Base-by-base conservation (phyloP, 2,888 invertebrate genomes). In the Clistopyga incitator region DNA sequence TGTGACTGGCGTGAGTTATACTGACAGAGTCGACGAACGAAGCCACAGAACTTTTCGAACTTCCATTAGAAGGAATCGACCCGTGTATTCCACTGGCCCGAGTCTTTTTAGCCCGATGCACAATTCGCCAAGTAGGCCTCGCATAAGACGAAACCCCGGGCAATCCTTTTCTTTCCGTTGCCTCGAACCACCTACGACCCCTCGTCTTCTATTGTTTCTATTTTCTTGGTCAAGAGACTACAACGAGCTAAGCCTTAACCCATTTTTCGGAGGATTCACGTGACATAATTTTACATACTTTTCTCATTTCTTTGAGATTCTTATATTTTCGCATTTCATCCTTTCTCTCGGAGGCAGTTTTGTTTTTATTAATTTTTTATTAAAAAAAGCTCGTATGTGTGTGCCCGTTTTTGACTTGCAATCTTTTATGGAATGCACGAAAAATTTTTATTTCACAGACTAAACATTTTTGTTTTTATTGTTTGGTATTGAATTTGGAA, bases 181-280 rank as follows among this genome's bases (percentile, higher is more conserved):
- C 61, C 81, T 68, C 56, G 20, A 70, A 59, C 56, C 38, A 61
- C 75, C 59, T 45, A 42, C 42, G 47, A 52, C 45, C 70, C 25
- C 72, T 70, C 56, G 50, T 15, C 15, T 72, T 68, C 67, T 78
- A 75, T 80, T 76, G 79, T 82, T 82, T 85, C 81, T 71, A 79
- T 78, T 80, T 83, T 80, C 78, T 84, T 82, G 84, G 78, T 80
- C 84, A 84, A 81, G 68, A 79, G 79, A 77, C 75, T 42, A 61
- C 61, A 78, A 78, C 78, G 70, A 75, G 54, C 54, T 18, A 75
- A 52, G 68, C 77, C 82, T 85, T 84, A 81, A 85, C 85, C 85
- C 76, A 86, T 84, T 85, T 86, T 34, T 34, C 56, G 23, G 15
- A 70, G 29, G 59, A 47, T 71, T 59, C 42, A 52, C 50, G 29